Conservation (phyloP, 2,113 vertebrate species). For the Irena cyanogastra region DNA sequence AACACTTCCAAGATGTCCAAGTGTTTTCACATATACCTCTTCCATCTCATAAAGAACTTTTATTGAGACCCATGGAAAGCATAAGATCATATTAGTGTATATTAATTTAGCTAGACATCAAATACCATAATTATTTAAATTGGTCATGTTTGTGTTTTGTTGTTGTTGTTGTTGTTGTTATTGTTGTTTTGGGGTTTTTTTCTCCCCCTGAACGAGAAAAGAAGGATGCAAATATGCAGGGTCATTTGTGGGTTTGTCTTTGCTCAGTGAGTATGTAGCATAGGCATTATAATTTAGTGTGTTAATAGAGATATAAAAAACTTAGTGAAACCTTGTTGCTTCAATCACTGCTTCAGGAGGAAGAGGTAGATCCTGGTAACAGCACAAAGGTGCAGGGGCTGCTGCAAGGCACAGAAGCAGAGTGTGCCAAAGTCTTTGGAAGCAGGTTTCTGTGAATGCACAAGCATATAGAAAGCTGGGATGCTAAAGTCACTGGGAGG, state of each 20-base stretch:
- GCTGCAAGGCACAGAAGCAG: neutral
- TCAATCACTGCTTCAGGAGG: neutral
- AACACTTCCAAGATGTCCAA: neutral
- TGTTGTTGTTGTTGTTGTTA: too few species aligned
- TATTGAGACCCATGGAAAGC: neutral
- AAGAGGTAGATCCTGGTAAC: neutral
- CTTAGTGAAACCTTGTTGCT: neutral
- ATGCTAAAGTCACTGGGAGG: neutral
- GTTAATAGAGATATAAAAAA: neutral
- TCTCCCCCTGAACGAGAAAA: neutral
- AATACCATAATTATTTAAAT: neutral
- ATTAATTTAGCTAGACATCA: neutral
- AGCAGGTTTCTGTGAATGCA: neutral
- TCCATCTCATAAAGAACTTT: neutral
- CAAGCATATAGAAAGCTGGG: neutral
- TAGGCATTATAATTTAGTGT: neutral
- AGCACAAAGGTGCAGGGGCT: neutral
- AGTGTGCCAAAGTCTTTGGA: neutral
- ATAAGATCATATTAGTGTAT: neutral
- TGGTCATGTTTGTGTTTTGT: too few species aligned
- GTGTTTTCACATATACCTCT: neutral
- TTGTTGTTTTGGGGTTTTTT: neutral
- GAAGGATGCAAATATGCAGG: neutral
- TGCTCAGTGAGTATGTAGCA: neutral
- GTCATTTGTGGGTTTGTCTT: neutral